Conservation (phyloP, 2,113 vertebrate genomes). For the Hemibagrus wyckioides region DNA sequence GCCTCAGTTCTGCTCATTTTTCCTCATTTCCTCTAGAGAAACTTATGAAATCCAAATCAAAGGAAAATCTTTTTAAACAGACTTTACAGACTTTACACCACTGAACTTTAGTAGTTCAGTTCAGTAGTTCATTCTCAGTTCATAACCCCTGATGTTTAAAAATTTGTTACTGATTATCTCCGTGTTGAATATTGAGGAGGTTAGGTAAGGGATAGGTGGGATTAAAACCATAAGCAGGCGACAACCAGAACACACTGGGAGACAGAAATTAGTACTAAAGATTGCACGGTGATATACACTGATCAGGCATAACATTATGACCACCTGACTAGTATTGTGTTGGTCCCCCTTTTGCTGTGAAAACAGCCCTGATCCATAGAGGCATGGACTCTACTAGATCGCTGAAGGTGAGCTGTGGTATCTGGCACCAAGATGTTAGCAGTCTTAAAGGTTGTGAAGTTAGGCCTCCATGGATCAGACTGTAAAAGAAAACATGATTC, state of each 20-base stretch:
- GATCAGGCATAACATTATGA: too few species aligned
- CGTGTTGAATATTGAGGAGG: not conserved
- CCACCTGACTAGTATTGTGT: too few species aligned
- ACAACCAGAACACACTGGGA: not conserved
- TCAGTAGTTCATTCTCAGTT: not conserved
- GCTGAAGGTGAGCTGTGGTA: too few species aligned
- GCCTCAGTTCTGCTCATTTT: not conserved
- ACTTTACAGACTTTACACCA: not conserved
- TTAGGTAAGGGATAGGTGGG: not conserved
- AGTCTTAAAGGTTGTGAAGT: too few species aligned
- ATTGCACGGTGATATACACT: too few species aligned
- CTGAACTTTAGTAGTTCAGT: not conserved
- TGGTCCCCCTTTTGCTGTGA: too few species aligned
- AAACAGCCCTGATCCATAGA: too few species aligned
- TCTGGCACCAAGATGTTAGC: too few species aligned
- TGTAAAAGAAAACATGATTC: too few species aligned
- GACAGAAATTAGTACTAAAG: not conserved
- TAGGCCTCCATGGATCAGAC: too few species aligned
- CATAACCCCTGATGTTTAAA: not conserved
- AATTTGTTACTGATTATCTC: not conserved
- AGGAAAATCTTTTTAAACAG: not conserved
- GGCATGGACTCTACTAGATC: too few species aligned
- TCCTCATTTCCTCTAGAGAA: not conserved
- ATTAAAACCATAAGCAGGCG: not conserved
- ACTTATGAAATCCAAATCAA: not conserved